Conservation (phyloP, 1,140 invertebrate species). For the Drosophila parvula region DNA sequence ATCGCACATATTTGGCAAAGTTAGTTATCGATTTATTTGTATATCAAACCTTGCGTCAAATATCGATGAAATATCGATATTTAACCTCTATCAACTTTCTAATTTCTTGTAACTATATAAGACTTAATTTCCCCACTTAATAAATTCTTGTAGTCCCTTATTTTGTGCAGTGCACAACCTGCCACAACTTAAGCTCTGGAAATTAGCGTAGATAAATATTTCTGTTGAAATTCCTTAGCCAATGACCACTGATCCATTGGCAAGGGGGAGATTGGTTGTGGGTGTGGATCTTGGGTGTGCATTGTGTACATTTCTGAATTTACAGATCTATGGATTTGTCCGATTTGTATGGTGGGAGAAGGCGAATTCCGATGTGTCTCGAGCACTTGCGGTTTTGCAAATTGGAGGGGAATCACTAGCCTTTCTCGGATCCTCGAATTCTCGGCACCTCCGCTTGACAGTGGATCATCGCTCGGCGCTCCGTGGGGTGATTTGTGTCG, state of each 20-base stretch:
- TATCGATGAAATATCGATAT: no score
- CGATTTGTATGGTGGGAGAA: conserved; percentile 23
- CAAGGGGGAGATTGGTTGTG: background rate
- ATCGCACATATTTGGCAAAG: no score
- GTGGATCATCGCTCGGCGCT: conserved; percentile 30
- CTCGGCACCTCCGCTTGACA: background rate
- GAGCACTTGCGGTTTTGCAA: conserved; percentile 46
- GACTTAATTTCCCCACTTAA: no score
- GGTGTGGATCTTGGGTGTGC: conserved; percentile 21
- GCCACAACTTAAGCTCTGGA: conserved; percentile 60
- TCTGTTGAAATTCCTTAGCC: conserved; percentile 59
- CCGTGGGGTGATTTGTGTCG: conserved; percentile 48
- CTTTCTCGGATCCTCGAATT: conserved; percentile 5
- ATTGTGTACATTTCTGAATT: conserved; percentile 30
- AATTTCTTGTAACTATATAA: no score
- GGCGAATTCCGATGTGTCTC: conserved; percentile 42
- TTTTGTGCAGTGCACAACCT: conserved; percentile 7
- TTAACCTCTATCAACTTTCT: no score
- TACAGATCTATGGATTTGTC: background rate
- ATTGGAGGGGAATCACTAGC: conserved; percentile 12
- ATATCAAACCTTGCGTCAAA: no score
- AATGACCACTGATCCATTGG: conserved; percentile 56
- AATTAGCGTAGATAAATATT: conserved; percentile 83
- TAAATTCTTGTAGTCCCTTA: no score
- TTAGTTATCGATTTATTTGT: no score